Percentiles rank a stretch among this genome's conserved stretches.
Conservation (phyloP, 2,888 invertebrate genomes). For the Orthonevra nobilis region DNA sequence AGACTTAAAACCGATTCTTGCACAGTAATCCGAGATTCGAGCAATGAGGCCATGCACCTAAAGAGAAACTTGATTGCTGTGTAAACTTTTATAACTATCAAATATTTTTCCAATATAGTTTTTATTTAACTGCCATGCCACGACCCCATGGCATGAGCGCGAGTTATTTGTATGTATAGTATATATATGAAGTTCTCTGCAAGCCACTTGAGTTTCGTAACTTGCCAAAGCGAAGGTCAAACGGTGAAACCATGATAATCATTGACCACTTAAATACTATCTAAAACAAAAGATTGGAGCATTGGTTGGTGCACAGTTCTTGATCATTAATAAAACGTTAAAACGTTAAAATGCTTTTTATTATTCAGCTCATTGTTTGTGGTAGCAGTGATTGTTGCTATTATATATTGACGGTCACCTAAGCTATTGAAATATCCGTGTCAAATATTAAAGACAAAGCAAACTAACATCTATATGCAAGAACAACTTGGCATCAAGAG, state of each 20-base stretch:
- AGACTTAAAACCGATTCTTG: too few species aligned
- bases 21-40: too few species aligned
- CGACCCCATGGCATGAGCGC: too few species aligned
- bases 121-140: too few species aligned
- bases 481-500: conserved; percentile 13
- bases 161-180: too few species aligned
- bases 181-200: neutral
- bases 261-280: conserved; percentile 14
- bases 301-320: conserved; percentile 27
- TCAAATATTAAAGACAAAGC: conserved; percentile 36
- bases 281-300: conserved; percentile 40
- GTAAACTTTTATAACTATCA: too few species aligned
- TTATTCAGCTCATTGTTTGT: neutral
- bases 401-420: conserved; percentile 33
- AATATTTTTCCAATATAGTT: too few species aligned
- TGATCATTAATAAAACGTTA: conserved; percentile 46
- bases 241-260: conserved; percentile 32
- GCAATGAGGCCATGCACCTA: too few species aligned
- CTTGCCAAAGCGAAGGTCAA: conserved; percentile 34
- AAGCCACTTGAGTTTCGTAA: conserved; percentile 21
- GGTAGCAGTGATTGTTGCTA: neutral
- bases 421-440: conserved; percentile 36
- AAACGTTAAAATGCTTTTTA: conserved; percentile 5
- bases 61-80: too few species aligned
- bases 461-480: neutral